A percentile compares a stretch with the other conserved stretches of the same genome.
phyloP scores from a whole-genome alignment of 2,113 vertebrate species.

The Odocoileus hemionus region DNA sequence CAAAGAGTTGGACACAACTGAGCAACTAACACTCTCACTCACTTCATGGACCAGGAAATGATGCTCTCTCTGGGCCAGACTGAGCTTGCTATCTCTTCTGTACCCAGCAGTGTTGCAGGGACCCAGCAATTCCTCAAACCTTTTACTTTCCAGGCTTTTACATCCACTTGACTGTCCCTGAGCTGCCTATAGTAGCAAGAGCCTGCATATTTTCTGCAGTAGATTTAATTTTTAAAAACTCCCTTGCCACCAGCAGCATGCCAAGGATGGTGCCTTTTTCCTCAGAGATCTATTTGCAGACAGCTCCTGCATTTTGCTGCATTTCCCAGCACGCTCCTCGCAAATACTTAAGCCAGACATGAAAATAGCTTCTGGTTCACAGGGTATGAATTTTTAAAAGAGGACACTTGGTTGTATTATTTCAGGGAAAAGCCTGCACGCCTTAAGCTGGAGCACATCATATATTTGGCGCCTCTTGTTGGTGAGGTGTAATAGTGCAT shows the following conservation, averaged over 20 bases:
- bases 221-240: constrained; percentile 13
- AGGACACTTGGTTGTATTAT: neutral
- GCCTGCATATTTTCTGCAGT: neutral
- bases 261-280: neutral
- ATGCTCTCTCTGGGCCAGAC: too few species aligned
- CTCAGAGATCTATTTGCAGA: neutral
- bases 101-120: neutral
- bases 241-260: neutral
- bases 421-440: neutral
- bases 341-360: neutral
- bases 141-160: neutral
- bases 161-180: neutral
- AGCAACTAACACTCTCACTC: neutral
- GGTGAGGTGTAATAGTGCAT: neutral
- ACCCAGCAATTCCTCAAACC: neutral
- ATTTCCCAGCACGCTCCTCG: neutral
- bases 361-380: neutral
- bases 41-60: neutral
- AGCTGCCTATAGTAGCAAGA: neutral
- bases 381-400: neutral
- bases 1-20: neutral
- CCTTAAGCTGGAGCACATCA: neutral
- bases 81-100: neutral
- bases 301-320: neutral
- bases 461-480: neutral